Base-by-base conservation (phyloP, 2,113 vertebrate genomes). In the Otocyon megalotis region DNA sequence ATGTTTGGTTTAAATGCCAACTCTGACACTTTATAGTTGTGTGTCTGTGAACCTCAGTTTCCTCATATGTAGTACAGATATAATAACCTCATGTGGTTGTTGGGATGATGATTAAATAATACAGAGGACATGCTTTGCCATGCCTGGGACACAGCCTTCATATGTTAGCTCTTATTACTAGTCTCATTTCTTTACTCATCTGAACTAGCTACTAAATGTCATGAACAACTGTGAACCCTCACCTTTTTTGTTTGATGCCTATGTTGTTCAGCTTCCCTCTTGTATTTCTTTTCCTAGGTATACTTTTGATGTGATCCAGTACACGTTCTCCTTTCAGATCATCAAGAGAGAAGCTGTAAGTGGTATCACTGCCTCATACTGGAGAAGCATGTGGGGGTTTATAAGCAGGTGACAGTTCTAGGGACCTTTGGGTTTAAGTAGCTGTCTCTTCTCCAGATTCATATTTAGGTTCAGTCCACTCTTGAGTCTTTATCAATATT, bases 291-390 rank as follows among this genome's bases (percentile, higher is more conserved):
- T 93, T 72, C 92, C 17, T 98, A 99, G 99, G 91, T 99, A 99
- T 95, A 98, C 98, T 0, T 99, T 99, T 20, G 99, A 99, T 4
- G 98, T 99, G 69, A 99, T 99, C 63, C 99, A 99, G 97, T 99
- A 98, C 96, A 99, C 99, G 99, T 99, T 99, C 97, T 99, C 99
- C 15, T 98, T 99, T 53, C 99, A 99, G 84, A 99, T 99, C 97
- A 99, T 99, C 96, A 99, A 99, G 98, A 0, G 99, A 99, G 98
- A 99, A 99, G 98, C 98, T 99, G 56, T 97, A 99, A 5, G 98
- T 99, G 58, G 99, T 99, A 43, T 98, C 97, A 0, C 98, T 99
- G 94, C 97, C 98, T 95, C 99, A 99, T 98, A 97, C 97, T 0
- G 99, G 99, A 37, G 99, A 99, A 97, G 99, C 99, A 0, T 91